Conservation (phyloP, 2,888 invertebrate genomes). For the Drosophila dives region DNA sequence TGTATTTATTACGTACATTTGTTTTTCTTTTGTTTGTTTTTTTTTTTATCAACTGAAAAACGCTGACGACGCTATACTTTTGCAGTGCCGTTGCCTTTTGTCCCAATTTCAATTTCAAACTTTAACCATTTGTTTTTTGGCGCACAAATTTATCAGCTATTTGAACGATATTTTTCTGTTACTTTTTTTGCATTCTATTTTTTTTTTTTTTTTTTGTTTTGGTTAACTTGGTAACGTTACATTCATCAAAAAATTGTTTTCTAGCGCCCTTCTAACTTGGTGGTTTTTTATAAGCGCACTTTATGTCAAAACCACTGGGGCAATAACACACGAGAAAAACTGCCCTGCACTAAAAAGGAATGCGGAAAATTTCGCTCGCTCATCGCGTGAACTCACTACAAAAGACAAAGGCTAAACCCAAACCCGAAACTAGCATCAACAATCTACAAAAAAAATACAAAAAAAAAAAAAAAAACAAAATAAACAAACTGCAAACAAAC, state of each 20-base stretch:
- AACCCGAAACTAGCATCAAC: slow-evolving; percentile 42
- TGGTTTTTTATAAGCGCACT: slow-evolving; percentile 77
- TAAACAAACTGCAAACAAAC: slow-evolving; percentile 62
- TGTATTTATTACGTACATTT: slow-evolving; percentile 70
- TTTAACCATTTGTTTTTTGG: slow-evolving; percentile 74
- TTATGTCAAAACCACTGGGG: slow-evolving; percentile 77
- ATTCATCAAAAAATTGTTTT: slow-evolving; percentile 76
- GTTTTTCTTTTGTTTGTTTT: slow-evolving; percentile 15
- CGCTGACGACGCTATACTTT: slow-evolving; percentile 43
- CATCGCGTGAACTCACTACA: slow-evolving; percentile 32
- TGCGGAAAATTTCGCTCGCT: slow-evolving; percentile 46
- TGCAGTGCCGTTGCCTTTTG: slow-evolving; percentile 62
- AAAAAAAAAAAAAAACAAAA: slow-evolving; percentile 5
- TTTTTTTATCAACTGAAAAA: slow-evolving; percentile 24
- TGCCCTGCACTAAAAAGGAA: slow-evolving; percentile 52
- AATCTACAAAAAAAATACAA: slow-evolving; percentile 40
- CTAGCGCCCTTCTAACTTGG: slow-evolving; percentile 71
- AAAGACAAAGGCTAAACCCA: slow-evolving; percentile 58
- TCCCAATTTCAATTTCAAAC: slow-evolving; percentile 76
- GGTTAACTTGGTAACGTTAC: slow-evolving; percentile 54
- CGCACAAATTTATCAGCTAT: slow-evolving; percentile 76
- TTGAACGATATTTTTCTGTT: slow-evolving; percentile 55
- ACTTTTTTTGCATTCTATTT: background rate
- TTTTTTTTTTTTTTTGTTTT: slow-evolving; percentile 32
- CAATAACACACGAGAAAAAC: slow-evolving; percentile 52